Evolutionary conservation across 2,888 invertebrate species (phyloP).

Genomic region (Apamea crenata): DNA sequence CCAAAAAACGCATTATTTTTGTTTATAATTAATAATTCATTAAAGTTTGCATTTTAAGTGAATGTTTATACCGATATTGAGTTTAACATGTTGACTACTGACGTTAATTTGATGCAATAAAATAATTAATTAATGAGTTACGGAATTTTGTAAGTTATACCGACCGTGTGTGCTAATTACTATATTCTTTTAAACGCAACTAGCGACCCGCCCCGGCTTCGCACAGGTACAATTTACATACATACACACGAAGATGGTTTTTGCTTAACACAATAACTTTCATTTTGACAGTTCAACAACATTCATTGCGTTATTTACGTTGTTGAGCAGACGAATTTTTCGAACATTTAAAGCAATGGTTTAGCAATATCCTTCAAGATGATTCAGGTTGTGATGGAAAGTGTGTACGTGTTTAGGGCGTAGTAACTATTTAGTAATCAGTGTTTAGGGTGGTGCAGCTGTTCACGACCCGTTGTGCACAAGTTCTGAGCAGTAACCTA

Average conservation of each 20-base stretch:
- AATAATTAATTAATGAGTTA: constrained; percentile 51
- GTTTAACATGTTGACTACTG: constrained; percentile 41
- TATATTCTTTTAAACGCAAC: background rate
- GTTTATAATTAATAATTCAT: constrained; percentile 64
- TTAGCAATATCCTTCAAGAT: no score
- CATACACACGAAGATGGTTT: background rate
- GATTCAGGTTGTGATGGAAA: no score
- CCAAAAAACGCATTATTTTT: constrained; percentile 52
- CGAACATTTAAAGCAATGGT: no score
- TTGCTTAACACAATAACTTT: no score
- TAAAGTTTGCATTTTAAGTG: constrained; percentile 61
- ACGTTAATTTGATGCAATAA: constrained; percentile 66
- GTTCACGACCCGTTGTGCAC: no score
- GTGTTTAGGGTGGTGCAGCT: no score
- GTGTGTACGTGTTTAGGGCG: rapidly evolving
- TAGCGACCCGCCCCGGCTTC: background rate
- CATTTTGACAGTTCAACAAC: no score
- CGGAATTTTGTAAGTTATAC: constrained; percentile 31
- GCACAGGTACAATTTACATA: background rate
- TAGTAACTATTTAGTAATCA: no score
- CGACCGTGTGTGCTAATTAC: constrained; percentile 37
- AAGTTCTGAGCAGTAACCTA: no score
- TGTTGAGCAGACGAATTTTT: no score
- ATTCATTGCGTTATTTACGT: no score
- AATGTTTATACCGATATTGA: constrained; percentile 37